Conservation (phyloP, 2,888 invertebrate species). For the Molanna angustata region DNA sequence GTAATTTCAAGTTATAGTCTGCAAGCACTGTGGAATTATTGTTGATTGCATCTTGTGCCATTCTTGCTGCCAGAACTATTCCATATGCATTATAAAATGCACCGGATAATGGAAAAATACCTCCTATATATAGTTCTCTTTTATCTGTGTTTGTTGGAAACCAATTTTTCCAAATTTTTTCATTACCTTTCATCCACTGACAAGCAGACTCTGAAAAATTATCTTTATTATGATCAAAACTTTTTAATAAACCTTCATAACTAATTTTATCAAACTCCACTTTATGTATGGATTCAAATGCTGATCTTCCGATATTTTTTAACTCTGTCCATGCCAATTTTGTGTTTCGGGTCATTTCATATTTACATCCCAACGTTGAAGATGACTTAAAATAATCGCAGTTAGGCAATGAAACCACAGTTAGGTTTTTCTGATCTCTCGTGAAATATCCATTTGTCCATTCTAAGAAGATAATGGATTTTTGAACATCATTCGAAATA, state of each 20-base stretch:
- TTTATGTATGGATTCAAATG: constrained; percentile 46
- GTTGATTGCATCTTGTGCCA: constrained; percentile 66
- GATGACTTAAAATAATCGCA: constrained; percentile 51
- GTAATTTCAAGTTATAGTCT: constrained; percentile 58
- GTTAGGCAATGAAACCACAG: constrained; percentile 60
- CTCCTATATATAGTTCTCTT: constrained; percentile 56
- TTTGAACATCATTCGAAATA: constrained; percentile 34
- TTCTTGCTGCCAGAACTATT: constrained; percentile 54
- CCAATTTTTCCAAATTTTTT: constrained; percentile 50
- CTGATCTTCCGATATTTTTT: constrained; percentile 49
- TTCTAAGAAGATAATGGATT: constrained; percentile 59
- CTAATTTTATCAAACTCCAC: constrained; percentile 52
- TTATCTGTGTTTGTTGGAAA: constrained; percentile 40
- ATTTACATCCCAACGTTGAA: constrained; percentile 54
- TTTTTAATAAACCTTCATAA: constrained; percentile 50
- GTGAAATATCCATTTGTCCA: constrained; percentile 66
- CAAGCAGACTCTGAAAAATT: constrained; percentile 58
- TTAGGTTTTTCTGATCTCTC: constrained; percentile 47
- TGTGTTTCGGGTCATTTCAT: constrained; percentile 64
- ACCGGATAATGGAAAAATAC: constrained; percentile 68
- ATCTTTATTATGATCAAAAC: constrained; percentile 37
- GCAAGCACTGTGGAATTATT: constrained; percentile 53
- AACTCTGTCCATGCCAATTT: constrained; percentile 65
- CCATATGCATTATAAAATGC: constrained; percentile 57
- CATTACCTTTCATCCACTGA: constrained; percentile 59